phyloP scores from a whole-genome alignment of 2,113 vertebrate species.

The Cyanoderma ruficeps region DNA sequence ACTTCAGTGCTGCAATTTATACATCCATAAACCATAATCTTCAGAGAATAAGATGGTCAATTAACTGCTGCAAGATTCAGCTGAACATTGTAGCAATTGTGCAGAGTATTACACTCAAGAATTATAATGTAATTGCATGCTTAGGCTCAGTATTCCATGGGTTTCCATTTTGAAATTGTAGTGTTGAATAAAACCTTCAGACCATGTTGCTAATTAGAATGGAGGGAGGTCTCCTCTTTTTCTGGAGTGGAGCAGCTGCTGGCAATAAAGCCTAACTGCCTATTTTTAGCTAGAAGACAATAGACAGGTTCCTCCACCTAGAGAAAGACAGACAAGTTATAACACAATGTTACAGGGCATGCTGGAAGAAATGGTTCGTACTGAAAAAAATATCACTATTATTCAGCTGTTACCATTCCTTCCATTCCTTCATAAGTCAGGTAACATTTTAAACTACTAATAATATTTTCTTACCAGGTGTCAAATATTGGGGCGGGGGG shows the following conservation, averaged over 20 bases:
- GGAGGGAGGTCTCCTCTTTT: background rate
- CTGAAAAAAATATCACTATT: background rate
- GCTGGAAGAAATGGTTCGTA: background rate
- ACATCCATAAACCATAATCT: background rate
- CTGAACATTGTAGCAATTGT: background rate
- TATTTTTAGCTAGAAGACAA: background rate
- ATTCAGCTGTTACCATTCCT: background rate
- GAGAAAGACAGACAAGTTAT: background rate
- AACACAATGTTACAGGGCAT: background rate
- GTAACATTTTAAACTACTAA: background rate
- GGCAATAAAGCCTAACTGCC: constrained; percentile 6
- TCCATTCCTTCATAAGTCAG: background rate
- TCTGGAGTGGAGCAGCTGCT: constrained; percentile 17
- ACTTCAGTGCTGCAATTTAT: background rate
- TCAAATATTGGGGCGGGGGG: background rate
- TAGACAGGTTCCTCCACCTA: background rate
- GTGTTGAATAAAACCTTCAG: constrained; percentile 1
- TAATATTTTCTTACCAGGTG: background rate
- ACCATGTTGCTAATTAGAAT: constrained; percentile 8
- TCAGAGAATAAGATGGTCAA: background rate
- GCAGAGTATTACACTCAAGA: background rate
- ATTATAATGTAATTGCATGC: background rate
- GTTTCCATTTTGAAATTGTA: background rate
- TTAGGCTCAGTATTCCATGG: background rate
- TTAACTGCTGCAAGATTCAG: background rate